These are phyloP conservation scores for Nymphalis polychloros DNA, from an alignment of 2,888 invertebrate genomes.

Conservation along the genomic window DNA sequence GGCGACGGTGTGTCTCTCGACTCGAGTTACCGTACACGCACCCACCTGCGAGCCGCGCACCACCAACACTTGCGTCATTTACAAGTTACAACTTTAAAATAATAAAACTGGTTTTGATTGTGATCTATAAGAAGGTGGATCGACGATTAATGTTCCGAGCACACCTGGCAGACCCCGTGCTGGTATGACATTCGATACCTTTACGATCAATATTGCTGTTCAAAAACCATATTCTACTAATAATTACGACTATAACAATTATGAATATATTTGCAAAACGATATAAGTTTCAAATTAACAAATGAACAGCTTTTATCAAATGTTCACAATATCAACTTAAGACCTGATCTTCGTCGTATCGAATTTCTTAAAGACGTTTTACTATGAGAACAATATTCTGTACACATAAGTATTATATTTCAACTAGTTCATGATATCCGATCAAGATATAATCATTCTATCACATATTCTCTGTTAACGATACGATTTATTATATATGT, in stretches of 20 bases:
- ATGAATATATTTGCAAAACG: conserved; percentile 46
- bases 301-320: conserved; percentile 34
- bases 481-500: neutral
- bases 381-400: conserved; percentile 26
- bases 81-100: conserved; percentile 76
- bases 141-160: conserved; percentile 71
- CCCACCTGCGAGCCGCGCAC: conserved; percentile 71
- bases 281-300: conserved; percentile 38
- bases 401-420: conserved; percentile 12
- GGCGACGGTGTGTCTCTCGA: conserved; percentile 49
- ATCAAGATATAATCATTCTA: neutral
- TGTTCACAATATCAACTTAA: conserved; percentile 23
- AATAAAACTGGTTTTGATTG: conserved; percentile 80
- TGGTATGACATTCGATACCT: conserved; percentile 58
- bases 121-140: conserved; percentile 76
- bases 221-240: conserved; percentile 39
- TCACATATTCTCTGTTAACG: conserved; percentile 5
- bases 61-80: conserved; percentile 78
- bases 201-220: conserved; percentile 31
- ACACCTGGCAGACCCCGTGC: conserved; percentile 74
- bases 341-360: conserved; percentile 29
- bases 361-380: conserved; percentile 30
- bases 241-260: conserved; percentile 40
- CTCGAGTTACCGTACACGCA: conserved; percentile 63
- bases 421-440: conserved; percentile 9